phyloP scores from a whole-genome alignment of 2,797 vertebrate species.

The Parauchenoglanis punctatus region DNA sequence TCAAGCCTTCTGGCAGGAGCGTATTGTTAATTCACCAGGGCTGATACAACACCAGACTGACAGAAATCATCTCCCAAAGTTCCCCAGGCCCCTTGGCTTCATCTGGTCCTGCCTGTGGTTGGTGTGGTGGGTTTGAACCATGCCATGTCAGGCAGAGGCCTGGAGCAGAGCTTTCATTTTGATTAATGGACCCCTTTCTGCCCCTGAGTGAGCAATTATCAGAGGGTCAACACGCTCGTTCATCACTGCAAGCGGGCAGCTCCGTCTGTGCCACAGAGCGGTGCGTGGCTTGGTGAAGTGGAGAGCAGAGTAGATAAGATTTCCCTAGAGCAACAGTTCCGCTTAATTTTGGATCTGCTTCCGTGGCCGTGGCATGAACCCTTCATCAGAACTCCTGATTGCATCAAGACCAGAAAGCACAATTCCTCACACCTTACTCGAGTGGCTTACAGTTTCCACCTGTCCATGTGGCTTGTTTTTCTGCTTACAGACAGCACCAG shows the following conservation, averaged over 20 bases:
- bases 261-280: slow-evolving; percentile 54
- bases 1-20: not conserved
- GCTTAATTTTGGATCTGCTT: slow-evolving; percentile 52
- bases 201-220: slow-evolving; percentile 86
- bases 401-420: slow-evolving; percentile 34
- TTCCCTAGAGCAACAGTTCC: slow-evolving; percentile 60
- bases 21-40: slow-evolving; percentile 30
- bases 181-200: slow-evolving; percentile 83
- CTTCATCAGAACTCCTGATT: slow-evolving; percentile 46
- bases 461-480: not conserved
- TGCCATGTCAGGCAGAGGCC: slow-evolving; percentile 67
- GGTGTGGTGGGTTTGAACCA: slow-evolving; percentile 61
- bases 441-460: not conserved
- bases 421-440: slow-evolving; percentile 18
- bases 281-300: slow-evolving; percentile 59
- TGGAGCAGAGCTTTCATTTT: slow-evolving; percentile 74
- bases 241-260: slow-evolving; percentile 77
- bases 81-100: slow-evolving; percentile 18
- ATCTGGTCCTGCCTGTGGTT: slow-evolving; percentile 50
- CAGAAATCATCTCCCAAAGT: slow-evolving; percentile 26
- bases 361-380: slow-evolving; percentile 42
- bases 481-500: not conserved
- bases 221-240: slow-evolving; percentile 79
- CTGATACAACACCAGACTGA: slow-evolving; percentile 24
- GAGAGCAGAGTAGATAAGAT: slow-evolving; percentile 58